phyloP scores from a whole-genome alignment of 1,140 invertebrate species.

The Maniola jurtina region DNA sequence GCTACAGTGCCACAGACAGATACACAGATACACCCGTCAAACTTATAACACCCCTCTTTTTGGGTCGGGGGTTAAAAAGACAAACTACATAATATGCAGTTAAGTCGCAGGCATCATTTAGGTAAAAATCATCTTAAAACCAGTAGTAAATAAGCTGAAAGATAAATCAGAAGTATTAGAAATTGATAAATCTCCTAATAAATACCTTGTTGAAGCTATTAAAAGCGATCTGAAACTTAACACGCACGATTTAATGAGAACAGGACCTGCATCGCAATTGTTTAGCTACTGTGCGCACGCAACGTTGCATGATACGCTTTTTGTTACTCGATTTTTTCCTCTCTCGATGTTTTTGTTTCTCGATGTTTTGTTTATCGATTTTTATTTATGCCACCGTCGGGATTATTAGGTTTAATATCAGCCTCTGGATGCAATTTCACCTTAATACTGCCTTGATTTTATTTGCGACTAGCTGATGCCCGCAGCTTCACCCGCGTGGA shows the following conservation, averaged over 20 bases:
- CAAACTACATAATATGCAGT: no score
- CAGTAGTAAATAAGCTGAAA: not conserved
- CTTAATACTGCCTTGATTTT: slow-evolving; percentile 22
- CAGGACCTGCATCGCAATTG: slow-evolving; percentile 32
- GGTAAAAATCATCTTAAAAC: not conserved
- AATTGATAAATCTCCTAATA: slow-evolving; percentile 30
- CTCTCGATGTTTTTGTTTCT: slow-evolving; percentile 18
- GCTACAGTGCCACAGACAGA: no score
- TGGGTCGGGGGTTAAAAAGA: no score
- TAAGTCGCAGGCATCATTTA: no score
- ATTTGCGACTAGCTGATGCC: no score
- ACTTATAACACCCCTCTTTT: no score
- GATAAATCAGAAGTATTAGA: slow-evolving; percentile 16
- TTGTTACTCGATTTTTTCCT: slow-evolving; percentile 24
- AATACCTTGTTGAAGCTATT: slow-evolving; percentile 27
- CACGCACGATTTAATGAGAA: slow-evolving; percentile 47
- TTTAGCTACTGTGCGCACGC: slow-evolving; percentile 49
- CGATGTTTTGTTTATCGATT: slow-evolving; percentile 16
- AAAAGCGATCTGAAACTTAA: slow-evolving; percentile 32
- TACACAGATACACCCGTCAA: no score
- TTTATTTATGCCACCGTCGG: slow-evolving; percentile 11
- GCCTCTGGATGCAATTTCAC: slow-evolving; percentile 20
- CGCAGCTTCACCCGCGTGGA: no score
- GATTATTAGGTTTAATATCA: slow-evolving; percentile 28
- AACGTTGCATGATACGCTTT: slow-evolving; percentile 47